Base-by-base conservation (phyloP, 2,888 invertebrate genomes). In the Morpho achilles region DNA sequence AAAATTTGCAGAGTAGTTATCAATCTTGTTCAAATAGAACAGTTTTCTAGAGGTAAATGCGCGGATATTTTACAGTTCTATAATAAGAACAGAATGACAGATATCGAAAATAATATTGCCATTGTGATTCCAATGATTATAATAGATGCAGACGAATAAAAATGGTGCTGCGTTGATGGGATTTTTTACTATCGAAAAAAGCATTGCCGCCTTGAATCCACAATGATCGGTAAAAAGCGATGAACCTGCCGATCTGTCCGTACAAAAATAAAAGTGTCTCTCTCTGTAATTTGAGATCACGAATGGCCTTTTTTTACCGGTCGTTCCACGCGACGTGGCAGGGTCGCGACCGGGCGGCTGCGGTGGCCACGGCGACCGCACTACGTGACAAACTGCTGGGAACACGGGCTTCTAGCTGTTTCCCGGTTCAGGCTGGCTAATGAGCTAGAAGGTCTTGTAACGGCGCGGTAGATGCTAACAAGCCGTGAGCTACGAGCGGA, bases 311-410 rank as follows among this genome's bases (percentile, higher is more conserved):
- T 75, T 53, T 76, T 76, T 73, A 65, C 61, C 60, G 70, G 66
- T 69, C 74, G 83, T 81, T 80, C 80, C 80, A 76, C 79, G 74
- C 77, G 74, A 72, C 65, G 75, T 74, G 72, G 68, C 71, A 69
- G 77, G 83, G 83, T 82, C 82, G 80, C 79, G 80, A 79, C 80
- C 77, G 76, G 67, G 59, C 65, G 66, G 64, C 62, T 68, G 58
- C 61, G 53, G 66, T 60, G 68, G 68, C 66, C 69, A 61, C 67
- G 61, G 56, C 63, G 69, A 69, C 73, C 70, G 69, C 73, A 69
- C 69, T 70, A 84, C 84, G 84, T 83, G 84, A 80, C 82, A 72
- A 71, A 69, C 67, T 71, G 74, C 69, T 82, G 82, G 79, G 82
- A 79, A 83, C 74, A 67, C 60, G 62, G 65, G 68, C 64, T 69